phyloP scores from a whole-genome alignment of 1,140 invertebrate species.

The Limonius californicus region DNA sequence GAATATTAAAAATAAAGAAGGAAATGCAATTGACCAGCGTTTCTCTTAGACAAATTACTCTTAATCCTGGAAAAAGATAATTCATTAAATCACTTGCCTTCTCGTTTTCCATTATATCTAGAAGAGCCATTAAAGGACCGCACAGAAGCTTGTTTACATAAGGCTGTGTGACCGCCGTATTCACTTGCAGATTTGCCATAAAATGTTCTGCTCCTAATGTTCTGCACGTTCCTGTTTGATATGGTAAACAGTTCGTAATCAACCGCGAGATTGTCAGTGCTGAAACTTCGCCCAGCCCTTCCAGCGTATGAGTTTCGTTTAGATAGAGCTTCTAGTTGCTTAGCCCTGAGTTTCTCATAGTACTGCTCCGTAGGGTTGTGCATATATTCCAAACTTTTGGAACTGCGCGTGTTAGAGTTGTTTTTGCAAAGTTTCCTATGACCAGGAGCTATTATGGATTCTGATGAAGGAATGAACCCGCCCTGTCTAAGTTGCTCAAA shows the following conservation, averaged over 20 bases:
- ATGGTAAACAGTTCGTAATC: constrained; percentile 67
- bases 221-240: constrained; percentile 46
- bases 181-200: neutral
- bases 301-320: constrained; percentile 5
- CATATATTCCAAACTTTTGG: constrained; percentile 58
- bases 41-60: no score
- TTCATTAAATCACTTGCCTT: no score
- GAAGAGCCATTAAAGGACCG: constrained; percentile 23
- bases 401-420: constrained; percentile 47
- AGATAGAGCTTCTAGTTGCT: constrained; percentile 14
- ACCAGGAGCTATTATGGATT: constrained; percentile 38
- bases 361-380: constrained; percentile 44
- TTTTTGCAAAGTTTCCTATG: constrained; percentile 42
- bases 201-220: constrained; percentile 32
- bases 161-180: neutral
- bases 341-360: constrained; percentile 48
- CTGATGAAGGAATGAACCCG: constrained; percentile 51
- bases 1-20: no score
- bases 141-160: constrained; percentile 19
- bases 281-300: neutral
- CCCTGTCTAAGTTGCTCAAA: constrained; percentile 53
- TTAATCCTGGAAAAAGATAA: no score
- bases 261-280: constrained; percentile 55
- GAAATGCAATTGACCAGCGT: no score
- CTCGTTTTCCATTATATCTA: constrained; percentile 5